phyloP scores from a whole-genome alignment of 2,888 invertebrate genomes.

The Alitta virens region DNA sequence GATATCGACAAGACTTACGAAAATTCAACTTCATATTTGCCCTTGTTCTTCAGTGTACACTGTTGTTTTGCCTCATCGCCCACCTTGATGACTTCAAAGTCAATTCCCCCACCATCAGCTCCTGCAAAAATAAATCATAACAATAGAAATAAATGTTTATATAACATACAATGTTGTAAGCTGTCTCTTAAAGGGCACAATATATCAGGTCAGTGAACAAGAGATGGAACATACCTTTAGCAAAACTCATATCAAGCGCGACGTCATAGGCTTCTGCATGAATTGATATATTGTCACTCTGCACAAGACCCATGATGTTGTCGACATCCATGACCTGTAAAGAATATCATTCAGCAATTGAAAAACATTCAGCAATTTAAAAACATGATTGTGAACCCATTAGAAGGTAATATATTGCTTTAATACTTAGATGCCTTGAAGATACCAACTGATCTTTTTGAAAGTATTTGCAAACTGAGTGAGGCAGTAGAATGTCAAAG shows the following conservation, averaged over 20 bases:
- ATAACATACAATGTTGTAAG: too few species aligned
- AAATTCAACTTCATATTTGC: constrained; percentile 57
- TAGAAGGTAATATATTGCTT: too few species aligned
- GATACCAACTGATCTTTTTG: too few species aligned
- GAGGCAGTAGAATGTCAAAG: too few species aligned
- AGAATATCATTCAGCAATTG: too few species aligned
- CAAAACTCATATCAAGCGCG: constrained; percentile 57
- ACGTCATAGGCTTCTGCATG: constrained; percentile 58
- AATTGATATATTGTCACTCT: constrained; percentile 52
- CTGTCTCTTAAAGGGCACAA: too few species aligned
- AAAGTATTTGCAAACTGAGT: too few species aligned
- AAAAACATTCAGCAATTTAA: too few species aligned
- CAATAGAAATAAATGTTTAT: too few species aligned
- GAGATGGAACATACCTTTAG: constrained; percentile 46
- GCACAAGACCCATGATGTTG: constrained; percentile 53
- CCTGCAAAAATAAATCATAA: constrained; percentile 27
- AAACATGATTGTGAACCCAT: too few species aligned
- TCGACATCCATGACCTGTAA: constrained; percentile 52
- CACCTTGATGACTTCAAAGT: constrained; percentile 56
- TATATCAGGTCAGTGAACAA: too few species aligned
- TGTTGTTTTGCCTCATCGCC: constrained; percentile 54
- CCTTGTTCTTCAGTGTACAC: constrained; percentile 57
- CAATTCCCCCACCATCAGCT: constrained; percentile 58
- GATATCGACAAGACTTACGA: constrained; percentile 52
- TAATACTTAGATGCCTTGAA: too few species aligned